These are phyloP conservation scores for Dexiosoma caninum DNA, from an alignment of 2,888 invertebrate species.

Conservation along the genomic window DNA sequence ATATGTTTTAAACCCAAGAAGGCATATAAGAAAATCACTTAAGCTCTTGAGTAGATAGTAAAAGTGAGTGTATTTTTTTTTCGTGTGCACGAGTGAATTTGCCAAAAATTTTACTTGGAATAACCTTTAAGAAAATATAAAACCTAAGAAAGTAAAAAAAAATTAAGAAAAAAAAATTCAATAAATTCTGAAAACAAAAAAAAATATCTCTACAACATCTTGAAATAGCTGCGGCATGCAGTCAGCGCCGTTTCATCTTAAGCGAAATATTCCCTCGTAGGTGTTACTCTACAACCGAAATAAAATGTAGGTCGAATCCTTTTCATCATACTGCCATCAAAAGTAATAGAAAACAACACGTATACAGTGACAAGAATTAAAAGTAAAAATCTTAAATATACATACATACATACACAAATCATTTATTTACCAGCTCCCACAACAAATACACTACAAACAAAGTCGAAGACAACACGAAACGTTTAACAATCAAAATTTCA, in stretches of 20 bases:
- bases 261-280: background rate
- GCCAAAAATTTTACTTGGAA: conserved; percentile 18
- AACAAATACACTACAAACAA: background rate
- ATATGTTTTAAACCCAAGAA: background rate
- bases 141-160: conserved; percentile 3
- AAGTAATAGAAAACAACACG: background rate
- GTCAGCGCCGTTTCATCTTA: background rate
- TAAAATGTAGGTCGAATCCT: conserved; percentile 60
- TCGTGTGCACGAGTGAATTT: conserved; percentile 18
- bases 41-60: conserved; percentile 22
- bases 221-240: background rate
- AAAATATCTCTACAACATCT: background rate
- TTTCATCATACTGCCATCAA: conserved; percentile 22
- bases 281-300: background rate
- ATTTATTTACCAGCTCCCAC: background rate
- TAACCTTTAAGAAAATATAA: conserved; percentile 17
- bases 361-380: background rate
- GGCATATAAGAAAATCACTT: background rate
- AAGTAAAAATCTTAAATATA: background rate
- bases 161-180: background rate
- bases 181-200: background rate
- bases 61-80: conserved; percentile 2
- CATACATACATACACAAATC: background rate
- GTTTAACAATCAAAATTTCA: too few relatives aligned
- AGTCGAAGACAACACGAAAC: too few relatives aligned